Conservation (phyloP, 2,797 vertebrate genomes). For the Chelonia mydas region DNA sequence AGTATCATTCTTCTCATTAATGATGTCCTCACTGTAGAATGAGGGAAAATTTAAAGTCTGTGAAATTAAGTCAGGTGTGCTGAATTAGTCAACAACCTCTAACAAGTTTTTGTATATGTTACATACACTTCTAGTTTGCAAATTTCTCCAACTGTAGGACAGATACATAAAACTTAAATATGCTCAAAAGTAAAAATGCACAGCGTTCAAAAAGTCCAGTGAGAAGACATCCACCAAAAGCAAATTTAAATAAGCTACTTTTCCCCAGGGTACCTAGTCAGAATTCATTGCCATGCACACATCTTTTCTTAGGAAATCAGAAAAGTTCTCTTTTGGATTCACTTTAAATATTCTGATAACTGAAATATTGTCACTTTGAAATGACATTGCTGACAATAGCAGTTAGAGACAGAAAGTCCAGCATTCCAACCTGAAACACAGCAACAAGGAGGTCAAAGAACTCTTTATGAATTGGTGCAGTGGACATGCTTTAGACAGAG, state of each 20-base stretch:
- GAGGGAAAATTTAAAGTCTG: not conserved
- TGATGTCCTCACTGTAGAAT: not conserved
- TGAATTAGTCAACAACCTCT: not conserved
- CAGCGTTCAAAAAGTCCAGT: conserved; percentile 13
- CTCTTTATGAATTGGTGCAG: not conserved
- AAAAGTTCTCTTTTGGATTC: not conserved
- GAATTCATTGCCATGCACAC: not conserved
- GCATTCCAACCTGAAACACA: not conserved
- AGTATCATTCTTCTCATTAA: not conserved
- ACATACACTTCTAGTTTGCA: not conserved
- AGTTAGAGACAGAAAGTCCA: not conserved
- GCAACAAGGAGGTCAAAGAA: not conserved
- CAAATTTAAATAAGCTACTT: conserved; percentile 8
- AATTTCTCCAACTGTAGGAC: not conserved
- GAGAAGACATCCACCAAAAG: conserved; percentile 26
- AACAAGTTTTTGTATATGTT: not conserved
- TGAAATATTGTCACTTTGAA: not conserved
- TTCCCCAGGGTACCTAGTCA: not conserved
- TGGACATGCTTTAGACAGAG: not conserved
- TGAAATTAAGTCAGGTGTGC: not conserved
- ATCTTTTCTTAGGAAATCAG: not conserved
- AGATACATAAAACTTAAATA: conserved; percentile 20
- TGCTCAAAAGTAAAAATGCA: not conserved
- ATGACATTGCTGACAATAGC: not conserved
- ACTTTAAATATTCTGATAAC: fast-evolving